Conservation (phyloP, 2,797 vertebrate species). For the Anisognathus igniventris region DNA sequence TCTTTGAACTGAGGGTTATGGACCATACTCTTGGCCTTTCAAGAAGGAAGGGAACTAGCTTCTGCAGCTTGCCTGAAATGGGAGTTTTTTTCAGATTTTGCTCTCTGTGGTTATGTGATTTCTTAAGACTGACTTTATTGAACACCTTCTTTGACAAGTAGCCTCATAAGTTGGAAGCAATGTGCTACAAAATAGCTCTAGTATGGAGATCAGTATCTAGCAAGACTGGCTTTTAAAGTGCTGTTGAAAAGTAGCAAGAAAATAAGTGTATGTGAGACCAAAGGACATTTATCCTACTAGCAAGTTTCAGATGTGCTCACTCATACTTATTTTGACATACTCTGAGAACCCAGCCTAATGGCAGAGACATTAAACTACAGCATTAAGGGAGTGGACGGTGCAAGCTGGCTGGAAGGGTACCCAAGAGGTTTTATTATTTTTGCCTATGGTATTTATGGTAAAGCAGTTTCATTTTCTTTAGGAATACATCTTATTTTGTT, state of each 20-base stretch:
- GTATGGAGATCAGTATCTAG: neutral
- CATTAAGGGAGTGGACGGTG: neutral
- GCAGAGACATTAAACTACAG: conserved; percentile 1
- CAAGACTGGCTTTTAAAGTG: neutral
- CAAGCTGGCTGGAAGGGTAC: neutral
- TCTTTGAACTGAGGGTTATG: neutral
- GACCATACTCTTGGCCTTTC: neutral
- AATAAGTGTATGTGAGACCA: neutral
- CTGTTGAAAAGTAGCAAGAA: neutral
- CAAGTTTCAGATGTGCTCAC: neutral
- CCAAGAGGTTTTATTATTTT: neutral
- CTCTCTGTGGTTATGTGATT: neutral
- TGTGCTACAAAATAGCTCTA: neutral
- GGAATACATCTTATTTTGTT: neutral
- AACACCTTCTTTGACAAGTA: neutral
- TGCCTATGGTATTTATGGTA: neutral
- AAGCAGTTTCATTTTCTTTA: conserved; percentile 10
- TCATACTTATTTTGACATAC: neutral
- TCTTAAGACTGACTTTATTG: neutral
- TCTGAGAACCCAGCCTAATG: neutral
- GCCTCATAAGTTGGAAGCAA: neutral
- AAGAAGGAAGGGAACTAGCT: neutral
- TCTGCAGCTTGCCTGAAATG: neutral
- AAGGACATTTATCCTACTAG: neutral
- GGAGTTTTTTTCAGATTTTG: neutral